These are phyloP conservation scores for Gallinago paraguaiae DNA, from an alignment of 2,113 vertebrate genomes.

Conservation along the genomic window DNA sequence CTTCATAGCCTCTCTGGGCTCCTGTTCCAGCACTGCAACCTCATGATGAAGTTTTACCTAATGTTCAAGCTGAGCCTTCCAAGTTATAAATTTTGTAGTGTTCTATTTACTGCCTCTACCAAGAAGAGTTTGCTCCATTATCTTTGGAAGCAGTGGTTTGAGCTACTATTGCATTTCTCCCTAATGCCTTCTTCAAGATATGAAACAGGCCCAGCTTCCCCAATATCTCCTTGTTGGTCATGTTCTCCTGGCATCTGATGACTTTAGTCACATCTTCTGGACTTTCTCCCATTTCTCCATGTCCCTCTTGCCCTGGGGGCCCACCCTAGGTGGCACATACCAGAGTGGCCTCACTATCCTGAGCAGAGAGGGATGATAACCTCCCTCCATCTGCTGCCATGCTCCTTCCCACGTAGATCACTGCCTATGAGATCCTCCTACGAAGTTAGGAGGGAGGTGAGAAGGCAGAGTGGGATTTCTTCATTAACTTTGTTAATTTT, in stretches of 20 bases:
- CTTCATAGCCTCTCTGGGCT: neutral
- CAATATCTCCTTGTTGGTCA: neutral
- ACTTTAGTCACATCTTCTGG: neutral
- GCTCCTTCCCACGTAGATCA: accelerated
- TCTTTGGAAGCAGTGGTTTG: neutral
- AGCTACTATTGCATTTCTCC: neutral
- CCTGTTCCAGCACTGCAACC: neutral
- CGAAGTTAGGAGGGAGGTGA: neutral
- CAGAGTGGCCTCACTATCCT: neutral
- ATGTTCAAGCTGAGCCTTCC: neutral
- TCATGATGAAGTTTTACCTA: neutral
- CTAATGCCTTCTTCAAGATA: neutral
- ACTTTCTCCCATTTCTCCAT: neutral
- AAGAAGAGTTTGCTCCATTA: neutral
- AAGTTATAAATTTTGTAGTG: neutral
- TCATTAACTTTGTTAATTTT: neutral
- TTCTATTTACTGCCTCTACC: neutral
- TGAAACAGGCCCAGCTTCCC: neutral
- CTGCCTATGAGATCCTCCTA: neutral
- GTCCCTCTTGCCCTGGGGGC: neutral
- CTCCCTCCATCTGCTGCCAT: neutral
- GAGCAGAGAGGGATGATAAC: neutral
- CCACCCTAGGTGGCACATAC: too few relatives aligned
- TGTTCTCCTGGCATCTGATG: neutral
- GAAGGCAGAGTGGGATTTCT: neutral